Evolutionary conservation across 2,113 vertebrate genomes (phyloP).

Genomic region (Neogobius melanostomus): DNA sequence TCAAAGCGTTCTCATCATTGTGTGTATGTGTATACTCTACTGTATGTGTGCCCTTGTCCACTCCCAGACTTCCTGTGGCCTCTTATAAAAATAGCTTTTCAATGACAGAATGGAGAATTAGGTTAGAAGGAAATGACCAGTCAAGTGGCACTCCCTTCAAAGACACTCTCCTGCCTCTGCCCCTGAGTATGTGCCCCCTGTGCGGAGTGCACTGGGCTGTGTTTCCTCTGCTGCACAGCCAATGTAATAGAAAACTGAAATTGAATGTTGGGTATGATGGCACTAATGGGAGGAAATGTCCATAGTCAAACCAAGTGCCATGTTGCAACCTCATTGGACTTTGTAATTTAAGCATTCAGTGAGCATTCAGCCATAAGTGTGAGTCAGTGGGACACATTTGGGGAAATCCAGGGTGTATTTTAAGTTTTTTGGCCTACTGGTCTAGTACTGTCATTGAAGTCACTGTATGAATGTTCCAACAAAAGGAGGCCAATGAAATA

Average conservation of each 20-base stretch:
- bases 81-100: constrained; percentile 77
- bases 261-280: background rate
- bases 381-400: constrained; percentile 56
- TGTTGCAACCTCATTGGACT: constrained; percentile 8
- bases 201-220: constrained; percentile 14
- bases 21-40: constrained; percentile 23
- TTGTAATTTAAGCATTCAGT: constrained; percentile 40
- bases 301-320: background rate
- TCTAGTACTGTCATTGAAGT: constrained; percentile 20
- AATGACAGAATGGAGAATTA: constrained; percentile 73
- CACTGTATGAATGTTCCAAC: background rate
- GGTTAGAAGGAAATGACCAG: constrained; percentile 65
- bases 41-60: constrained; percentile 31
- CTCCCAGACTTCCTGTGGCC: constrained; percentile 70
- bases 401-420: constrained; percentile 64
- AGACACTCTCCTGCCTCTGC: constrained; percentile 31
- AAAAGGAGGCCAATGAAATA: background rate
- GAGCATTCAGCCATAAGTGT: constrained; percentile 40
- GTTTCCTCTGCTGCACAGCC: constrained; percentile 29
- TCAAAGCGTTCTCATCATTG: constrained; percentile 24
- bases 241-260: constrained; percentile 12
- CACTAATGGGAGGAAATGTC: constrained; percentile 5
- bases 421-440: constrained; percentile 20
- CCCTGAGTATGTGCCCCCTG: constrained; percentile 39
- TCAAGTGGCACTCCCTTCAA: constrained; percentile 64